Evolutionary conservation across 2,797 vertebrate species (phyloP).

Genomic region (Heliangelus exortis): DNA sequence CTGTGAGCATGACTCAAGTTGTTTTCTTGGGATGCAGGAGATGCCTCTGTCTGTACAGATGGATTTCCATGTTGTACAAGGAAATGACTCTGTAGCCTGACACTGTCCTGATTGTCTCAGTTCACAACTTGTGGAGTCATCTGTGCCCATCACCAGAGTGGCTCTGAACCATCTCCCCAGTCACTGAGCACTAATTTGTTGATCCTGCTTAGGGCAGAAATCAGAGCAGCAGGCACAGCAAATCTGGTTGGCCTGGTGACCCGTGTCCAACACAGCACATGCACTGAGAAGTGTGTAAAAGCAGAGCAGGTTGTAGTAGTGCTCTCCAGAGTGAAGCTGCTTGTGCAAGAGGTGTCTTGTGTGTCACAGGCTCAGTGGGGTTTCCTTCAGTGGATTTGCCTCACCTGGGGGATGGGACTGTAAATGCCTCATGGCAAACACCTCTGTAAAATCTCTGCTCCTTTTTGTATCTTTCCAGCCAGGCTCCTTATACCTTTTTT

Average conservation of each 20-base stretch:
- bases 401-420: background rate
- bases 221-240: background rate
- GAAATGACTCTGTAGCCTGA: background rate
- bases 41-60: background rate
- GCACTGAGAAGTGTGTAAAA: background rate
- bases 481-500: background rate
- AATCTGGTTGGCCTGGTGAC: background rate
- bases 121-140: background rate
- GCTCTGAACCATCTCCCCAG: no score
- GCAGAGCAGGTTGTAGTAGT: background rate
- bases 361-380: background rate
- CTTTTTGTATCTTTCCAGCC: background rate
- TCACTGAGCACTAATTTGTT: background rate
- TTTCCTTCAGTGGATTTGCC: background rate
- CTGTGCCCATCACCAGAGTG: background rate
- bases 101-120: background rate
- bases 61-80: background rate
- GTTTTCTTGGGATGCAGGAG: background rate
- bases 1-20: background rate
- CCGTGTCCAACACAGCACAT: rapidly evolving
- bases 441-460: background rate
- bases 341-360: background rate
- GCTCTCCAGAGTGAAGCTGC: background rate
- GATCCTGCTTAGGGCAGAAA: rapidly evolving
- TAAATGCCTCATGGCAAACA: background rate